Percentiles rank a stretch among this genome's conserved stretches.
Conservation (phyloP, 1,140 invertebrate genomes). For the Dendroctonus valens region DNA sequence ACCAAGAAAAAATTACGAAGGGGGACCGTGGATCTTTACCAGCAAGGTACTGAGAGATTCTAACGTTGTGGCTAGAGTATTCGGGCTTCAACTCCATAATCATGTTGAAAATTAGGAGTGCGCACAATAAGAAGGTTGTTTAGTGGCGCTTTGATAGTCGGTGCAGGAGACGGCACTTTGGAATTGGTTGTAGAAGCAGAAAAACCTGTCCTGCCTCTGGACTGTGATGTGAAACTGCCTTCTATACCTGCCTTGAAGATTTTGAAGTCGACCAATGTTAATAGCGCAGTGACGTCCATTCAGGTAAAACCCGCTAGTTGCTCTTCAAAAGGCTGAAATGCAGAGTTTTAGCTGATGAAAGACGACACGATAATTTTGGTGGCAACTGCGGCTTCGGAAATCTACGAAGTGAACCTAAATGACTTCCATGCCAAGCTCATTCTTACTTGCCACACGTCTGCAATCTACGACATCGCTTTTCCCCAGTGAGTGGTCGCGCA, state of each 20-base stretch:
- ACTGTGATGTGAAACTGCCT: slow-evolving; percentile 44
- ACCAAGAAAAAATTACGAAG: slow-evolving; percentile 49
- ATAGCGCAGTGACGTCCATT: slow-evolving; percentile 65
- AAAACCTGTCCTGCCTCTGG: slow-evolving; percentile 17
- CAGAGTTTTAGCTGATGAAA: slow-evolving; percentile 52
- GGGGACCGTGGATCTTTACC: slow-evolving; percentile 52
- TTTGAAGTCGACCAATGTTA: slow-evolving; percentile 58
- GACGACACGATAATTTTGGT: slow-evolving; percentile 62
- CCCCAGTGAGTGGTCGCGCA: slow-evolving; percentile 79
- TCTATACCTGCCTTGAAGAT: slow-evolving; percentile 46
- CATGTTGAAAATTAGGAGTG: slow-evolving; percentile 67
- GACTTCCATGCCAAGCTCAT: slow-evolving; percentile 69
- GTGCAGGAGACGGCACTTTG: slow-evolving; percentile 78
- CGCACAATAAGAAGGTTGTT: slow-evolving; percentile 64
- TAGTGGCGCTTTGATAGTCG: slow-evolving; percentile 66
- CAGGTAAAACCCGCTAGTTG: slow-evolving; percentile 50
- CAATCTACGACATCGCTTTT: slow-evolving; percentile 81
- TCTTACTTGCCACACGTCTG: slow-evolving; percentile 76
- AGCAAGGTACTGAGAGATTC: slow-evolving; percentile 33
- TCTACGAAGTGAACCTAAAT: slow-evolving; percentile 73
- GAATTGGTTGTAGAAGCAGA: slow-evolving; percentile 63
- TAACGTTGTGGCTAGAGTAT: not conserved
- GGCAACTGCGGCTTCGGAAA: slow-evolving; percentile 76
- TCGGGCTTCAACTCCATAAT: too few relatives aligned
- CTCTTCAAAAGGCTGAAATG: not conserved